Base-by-base conservation (phyloP, 2,113 vertebrate genomes). In the Tragulus kanchil region DNA sequence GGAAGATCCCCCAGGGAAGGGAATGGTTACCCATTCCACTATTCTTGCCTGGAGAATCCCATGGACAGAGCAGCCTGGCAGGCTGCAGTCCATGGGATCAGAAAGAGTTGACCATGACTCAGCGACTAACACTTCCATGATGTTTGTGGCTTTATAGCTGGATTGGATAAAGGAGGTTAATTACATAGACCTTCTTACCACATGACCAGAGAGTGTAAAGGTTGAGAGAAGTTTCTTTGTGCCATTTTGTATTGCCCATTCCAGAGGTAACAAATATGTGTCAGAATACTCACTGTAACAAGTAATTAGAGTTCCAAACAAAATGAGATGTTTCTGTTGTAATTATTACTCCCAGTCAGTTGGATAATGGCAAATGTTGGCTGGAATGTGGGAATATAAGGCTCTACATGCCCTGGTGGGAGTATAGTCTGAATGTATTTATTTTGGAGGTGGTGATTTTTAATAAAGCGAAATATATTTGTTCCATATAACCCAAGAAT, bases 391-490 rank as follows among this genome's bases (percentile, higher is more conserved):
- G 50, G 58, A 10, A 6, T 12, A 61, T 48, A 64, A 31, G 42
- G 14, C 25, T 26, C 73, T 52, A 73, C 19, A 14, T 48, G 65
- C 3, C 17, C 17, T 45, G 42, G 10, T 73, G 21, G 26, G 58
- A 23, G 25, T 13, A 8, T 73, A 92, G 31, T n/a, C 52, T 71
- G 26, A 50, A 2, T 88, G 31, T 48, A 75, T 75, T 92, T 6
- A 59, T 42, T 92, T 77, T 85, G 42, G 85, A 85, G 45, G 71
- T 36, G 8, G 9, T 31, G 14, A 23, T 89, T 58, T 62, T 90
- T 93, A 95, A 61, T 95, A 86, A 67, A 93, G 65, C 3, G 36
- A 67, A 82, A 6, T 42, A 5, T 65, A 50, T 62, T 90, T 87
- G 52, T 87, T 87, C 23, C 65, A 83, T 31, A 28, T 77, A 15